Percentiles rank a stretch among this genome's conserved stretches.
Conservation (phyloP, 2,113 vertebrate species). For the Psilopsiagon aymara region DNA sequence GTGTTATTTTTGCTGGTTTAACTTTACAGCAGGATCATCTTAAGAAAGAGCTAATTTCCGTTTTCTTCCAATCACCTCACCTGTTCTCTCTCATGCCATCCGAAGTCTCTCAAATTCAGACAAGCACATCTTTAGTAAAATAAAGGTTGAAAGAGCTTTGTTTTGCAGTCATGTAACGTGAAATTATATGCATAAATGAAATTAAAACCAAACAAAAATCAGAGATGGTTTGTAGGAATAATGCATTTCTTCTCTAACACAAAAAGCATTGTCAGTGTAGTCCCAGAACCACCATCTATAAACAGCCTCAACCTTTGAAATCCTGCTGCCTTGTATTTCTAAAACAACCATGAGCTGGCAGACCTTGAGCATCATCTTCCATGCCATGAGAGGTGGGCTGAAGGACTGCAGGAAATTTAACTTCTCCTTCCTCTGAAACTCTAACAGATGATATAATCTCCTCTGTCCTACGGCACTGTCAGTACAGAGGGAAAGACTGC, state of each 20-base stretch:
- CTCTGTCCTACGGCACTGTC: neutral
- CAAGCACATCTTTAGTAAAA: neutral
- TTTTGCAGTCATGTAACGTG: neutral
- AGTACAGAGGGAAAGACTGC: neutral
- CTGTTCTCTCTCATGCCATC: neutral
- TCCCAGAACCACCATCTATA: neutral
- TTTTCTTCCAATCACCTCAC: neutral
- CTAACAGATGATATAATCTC: neutral
- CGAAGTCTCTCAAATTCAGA: neutral
- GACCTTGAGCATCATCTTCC: neutral
- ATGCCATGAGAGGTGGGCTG: neutral
- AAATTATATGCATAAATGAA: neutral
- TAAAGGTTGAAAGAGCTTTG: conserved; percentile 5
- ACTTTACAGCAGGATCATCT: neutral
- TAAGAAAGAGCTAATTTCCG: neutral
- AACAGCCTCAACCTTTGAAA: neutral
- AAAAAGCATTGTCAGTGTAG: neutral
- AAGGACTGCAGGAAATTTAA: neutral
- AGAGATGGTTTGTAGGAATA: neutral
- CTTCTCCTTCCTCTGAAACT: neutral
- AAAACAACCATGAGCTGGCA: neutral
- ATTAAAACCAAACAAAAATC: neutral
- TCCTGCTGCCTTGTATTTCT: neutral
- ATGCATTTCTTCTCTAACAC: neutral
- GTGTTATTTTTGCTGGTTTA: neutral